Evolutionary conservation across 2,113 vertebrate species (phyloP), one percentile per base, ranked within the genome.

Genomic region (Passer montanus): DNA sequence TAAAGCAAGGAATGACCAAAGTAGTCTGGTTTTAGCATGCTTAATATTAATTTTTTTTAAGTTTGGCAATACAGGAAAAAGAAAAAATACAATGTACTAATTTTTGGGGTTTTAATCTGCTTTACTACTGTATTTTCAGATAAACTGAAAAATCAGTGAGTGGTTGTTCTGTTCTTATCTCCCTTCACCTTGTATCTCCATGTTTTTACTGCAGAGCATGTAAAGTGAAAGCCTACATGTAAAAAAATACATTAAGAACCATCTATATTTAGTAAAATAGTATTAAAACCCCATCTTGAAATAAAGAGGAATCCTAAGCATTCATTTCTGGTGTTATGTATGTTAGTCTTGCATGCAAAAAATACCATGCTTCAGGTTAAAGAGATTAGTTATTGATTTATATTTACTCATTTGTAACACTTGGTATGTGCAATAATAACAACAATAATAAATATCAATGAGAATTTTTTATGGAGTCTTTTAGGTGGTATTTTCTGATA

Each of bases 71-170:
- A 44, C 2, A 81, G 11, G 3, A 74, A 87, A 84, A 73, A 13
- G 8, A 87, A 4, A 23, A 87, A 91, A 83, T 58, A 2, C 6
- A 46, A 24, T 1, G 1, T 41, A 74, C 6, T 17, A 5, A 5
- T 53, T 53, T 78, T 23, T 1, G 1, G 9, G 1, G 0, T 1
- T 75, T 50, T 47, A 15, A 78, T 27, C 21, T 84, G 26, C 21
- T 74, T 80, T 50, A 50, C 23, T 41, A 55, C 4, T 37, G 24
- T 52, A 50, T 43, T 80, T 81, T 60, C 20, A 86, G 13, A 59
- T 37, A 44, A 60, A 76, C 5, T 30, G 52, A 49, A 59, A 76
- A 58, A 49, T 4, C 28, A 66, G 13, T 19, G 1, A 62, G 7
- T 47, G 23, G 11, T 82, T 76, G 64, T 47, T 58, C 49, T 87